A percentile compares a stretch with the other conserved stretches of the same genome.
These are phyloP conservation scores for Eulemur rufifrons DNA, from an alignment of 2,113 vertebrate genomes.

Conservation along the genomic window DNA sequence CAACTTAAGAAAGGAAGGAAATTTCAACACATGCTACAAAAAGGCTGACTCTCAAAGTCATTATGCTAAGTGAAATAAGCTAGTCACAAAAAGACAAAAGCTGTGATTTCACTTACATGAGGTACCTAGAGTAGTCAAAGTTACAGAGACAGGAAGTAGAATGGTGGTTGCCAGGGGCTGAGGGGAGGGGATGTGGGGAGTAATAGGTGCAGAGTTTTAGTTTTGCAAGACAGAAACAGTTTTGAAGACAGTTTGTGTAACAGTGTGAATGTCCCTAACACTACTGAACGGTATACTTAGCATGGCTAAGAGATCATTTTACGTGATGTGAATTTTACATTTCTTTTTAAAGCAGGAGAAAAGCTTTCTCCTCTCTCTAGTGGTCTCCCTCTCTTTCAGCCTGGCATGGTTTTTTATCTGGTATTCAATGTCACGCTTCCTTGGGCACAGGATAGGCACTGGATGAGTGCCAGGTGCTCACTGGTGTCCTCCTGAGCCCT, in stretches of 20 bases:
- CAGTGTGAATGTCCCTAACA: neutral
- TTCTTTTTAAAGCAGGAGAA: neutral
- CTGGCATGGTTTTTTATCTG: too few species aligned
- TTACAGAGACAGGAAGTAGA: neutral
- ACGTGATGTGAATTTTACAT: neutral
- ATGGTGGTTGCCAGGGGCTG: neutral
- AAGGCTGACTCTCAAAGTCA: neutral
- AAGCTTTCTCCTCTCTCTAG: neutral
- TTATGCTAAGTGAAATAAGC: neutral
- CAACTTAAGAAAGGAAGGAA: neutral
- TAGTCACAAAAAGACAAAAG: neutral
- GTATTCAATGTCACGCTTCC: neutral
- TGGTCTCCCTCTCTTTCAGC: neutral
- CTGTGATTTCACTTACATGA: neutral
- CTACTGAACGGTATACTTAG: neutral
- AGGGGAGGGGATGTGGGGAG: neutral
- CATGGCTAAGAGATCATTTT: neutral
- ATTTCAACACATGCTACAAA: neutral
- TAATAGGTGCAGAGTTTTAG: neutral
- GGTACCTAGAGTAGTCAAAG: neutral
- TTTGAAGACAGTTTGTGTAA: neutral
- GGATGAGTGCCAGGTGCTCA: neutral
- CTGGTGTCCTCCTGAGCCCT: too few species aligned
- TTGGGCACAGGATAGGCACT: rapidly evolving
- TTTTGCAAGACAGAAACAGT: neutral